Conservation (phyloP, 92 coral and sea anemone species). For the Zoanthus solanderi region DNA sequence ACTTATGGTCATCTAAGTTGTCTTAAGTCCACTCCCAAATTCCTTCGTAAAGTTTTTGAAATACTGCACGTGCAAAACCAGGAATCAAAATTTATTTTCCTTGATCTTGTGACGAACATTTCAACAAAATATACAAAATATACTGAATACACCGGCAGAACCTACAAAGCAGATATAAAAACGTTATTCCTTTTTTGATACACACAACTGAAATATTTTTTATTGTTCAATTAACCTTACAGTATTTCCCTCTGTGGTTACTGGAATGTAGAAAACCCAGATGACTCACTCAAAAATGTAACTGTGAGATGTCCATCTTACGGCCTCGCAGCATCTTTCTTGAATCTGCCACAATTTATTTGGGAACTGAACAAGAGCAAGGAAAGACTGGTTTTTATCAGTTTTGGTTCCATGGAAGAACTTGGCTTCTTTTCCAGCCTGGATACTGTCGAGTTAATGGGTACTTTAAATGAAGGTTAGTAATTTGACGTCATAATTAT, state of each 20-base stretch:
- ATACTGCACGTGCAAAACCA: too few relatives aligned
- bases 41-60: too few relatives aligned
- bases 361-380: conserved; percentile 53
- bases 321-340: conserved; percentile 37
- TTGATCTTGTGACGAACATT: too few relatives aligned
- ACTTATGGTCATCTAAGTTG: too few relatives aligned
- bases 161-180: too few relatives aligned
- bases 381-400: conserved; percentile 81
- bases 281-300: conserved; percentile 65
- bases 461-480: conserved; percentile 61
- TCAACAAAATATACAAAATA: too few relatives aligned
- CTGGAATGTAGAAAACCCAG: conserved; percentile 77
- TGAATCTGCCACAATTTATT: conserved; percentile 65
- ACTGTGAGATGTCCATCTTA: conserved; percentile 76
- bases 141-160: too few relatives aligned
- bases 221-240: not conserved
- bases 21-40: too few relatives aligned
- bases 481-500: not conserved
- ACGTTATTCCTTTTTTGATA: too few relatives aligned
- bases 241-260: conserved; percentile 81
- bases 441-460: conserved; percentile 82
- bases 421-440: conserved; percentile 86
- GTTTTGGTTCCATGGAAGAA: conserved; percentile 94
- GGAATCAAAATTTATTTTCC: too few relatives aligned
- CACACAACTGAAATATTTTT: not conserved